Evolutionary conservation across 2,888 invertebrate genomes (phyloP).

Genomic region (Liopterus haemorrhoidalis): DNA sequence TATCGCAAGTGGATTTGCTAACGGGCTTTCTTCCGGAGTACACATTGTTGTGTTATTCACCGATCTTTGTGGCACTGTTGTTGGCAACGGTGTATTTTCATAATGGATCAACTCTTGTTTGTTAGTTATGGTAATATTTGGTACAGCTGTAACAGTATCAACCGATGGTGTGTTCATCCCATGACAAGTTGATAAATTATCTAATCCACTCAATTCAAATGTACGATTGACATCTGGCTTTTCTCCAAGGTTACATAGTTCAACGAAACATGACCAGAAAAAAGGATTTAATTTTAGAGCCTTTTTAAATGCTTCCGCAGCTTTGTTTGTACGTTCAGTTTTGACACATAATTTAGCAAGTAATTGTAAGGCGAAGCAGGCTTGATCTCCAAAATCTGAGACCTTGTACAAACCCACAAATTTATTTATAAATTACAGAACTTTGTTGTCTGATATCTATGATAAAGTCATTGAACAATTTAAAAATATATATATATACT

Average conservation of each 20-base stretch:
- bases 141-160: constrained; percentile 42
- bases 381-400: constrained; percentile 82
- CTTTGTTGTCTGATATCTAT: too few relatives aligned
- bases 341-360: constrained; percentile 82
- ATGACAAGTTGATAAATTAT: constrained; percentile 62
- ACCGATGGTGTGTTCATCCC: constrained; percentile 56
- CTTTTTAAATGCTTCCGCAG: constrained; percentile 67
- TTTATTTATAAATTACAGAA: too few relatives aligned
- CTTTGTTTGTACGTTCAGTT: constrained; percentile 69
- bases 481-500: too few relatives aligned
- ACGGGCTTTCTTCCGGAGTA: constrained; percentile 46
- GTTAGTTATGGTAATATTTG: constrained; percentile 27
- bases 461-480: too few relatives aligned
- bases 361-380: constrained; percentile 82
- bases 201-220: constrained; percentile 67
- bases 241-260: constrained; percentile 84
- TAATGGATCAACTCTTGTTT: constrained; percentile 40
- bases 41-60: constrained; percentile 38
- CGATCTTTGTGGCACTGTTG: constrained; percentile 32
- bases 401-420: too few relatives aligned
- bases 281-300: constrained; percentile 90
- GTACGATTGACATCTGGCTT: constrained; percentile 75
- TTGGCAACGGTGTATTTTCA: constrained; percentile 43
- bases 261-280: constrained; percentile 87
- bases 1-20: constrained; percentile 43